Conservation (phyloP, 2,888 invertebrate genomes). For the Sinelater perroti region DNA sequence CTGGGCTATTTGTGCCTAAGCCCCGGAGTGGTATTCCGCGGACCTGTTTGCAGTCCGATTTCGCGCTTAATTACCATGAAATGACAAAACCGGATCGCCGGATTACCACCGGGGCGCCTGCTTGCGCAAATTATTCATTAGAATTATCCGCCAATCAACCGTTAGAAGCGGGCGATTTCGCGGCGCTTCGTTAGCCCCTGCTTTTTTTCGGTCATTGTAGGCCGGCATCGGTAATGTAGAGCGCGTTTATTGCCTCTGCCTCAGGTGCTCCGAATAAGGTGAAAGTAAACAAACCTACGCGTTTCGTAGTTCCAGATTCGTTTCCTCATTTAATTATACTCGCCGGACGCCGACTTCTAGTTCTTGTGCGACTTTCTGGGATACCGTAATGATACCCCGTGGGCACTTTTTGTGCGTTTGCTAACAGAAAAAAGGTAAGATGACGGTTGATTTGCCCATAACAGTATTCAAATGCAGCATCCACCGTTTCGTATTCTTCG, state of each 20-base stretch:
- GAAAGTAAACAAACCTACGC: slow-evolving; percentile 28
- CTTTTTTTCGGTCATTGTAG: background rate
- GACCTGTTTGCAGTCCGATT: background rate
- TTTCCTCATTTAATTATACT: slow-evolving; percentile 5
- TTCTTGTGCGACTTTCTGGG: no score
- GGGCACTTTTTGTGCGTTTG: no score
- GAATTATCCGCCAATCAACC: background rate
- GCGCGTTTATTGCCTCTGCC: background rate
- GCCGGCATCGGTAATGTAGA: background rate
- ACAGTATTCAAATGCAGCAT: no score
- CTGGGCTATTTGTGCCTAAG: background rate
- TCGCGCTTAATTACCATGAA: background rate
- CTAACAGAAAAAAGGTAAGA: no score
- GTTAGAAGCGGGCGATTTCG: background rate
- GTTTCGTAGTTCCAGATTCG: slow-evolving; percentile 8
- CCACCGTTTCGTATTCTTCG: no score
- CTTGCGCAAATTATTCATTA: background rate
- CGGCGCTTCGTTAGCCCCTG: background rate
- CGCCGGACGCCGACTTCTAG: slow-evolving; percentile 1
- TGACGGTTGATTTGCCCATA: no score
- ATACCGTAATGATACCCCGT: no score
- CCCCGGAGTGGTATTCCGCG: background rate
- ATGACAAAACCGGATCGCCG: background rate
- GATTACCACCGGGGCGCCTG: background rate
- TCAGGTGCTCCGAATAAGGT: slow-evolving; percentile 22